These are phyloP conservation scores for Sebastes alutus DNA, from an alignment of 2,797 vertebrate species.

Conservation along the genomic window DNA sequence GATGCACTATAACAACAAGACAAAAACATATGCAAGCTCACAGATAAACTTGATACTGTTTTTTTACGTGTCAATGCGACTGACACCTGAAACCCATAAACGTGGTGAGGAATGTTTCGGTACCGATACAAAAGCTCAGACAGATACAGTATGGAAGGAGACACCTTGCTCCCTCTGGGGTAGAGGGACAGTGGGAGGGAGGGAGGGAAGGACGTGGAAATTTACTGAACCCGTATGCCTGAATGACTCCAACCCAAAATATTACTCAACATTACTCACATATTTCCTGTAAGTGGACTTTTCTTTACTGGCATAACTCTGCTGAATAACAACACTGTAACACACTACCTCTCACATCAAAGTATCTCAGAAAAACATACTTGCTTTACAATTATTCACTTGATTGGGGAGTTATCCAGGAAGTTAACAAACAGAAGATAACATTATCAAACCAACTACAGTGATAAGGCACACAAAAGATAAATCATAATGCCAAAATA, in stretches of 20 bases:
- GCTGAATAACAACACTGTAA: background rate
- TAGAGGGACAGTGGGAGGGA: constrained; percentile 30
- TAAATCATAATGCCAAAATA: background rate
- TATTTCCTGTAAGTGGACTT: constrained; percentile 24
- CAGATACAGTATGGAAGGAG: constrained; percentile 50
- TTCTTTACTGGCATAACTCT: constrained; percentile 23
- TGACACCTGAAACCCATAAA: constrained; percentile 58
- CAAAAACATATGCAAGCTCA: constrained; percentile 35
- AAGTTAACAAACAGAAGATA: constrained; percentile 1
- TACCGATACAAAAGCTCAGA: constrained; percentile 44
- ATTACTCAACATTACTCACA: constrained; percentile 57
- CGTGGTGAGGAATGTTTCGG: constrained; percentile 48
- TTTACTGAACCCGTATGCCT: constrained; percentile 51
- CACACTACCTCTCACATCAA: background rate
- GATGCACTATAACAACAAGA: constrained; percentile 18
- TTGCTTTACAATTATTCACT: background rate
- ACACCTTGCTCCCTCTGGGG: constrained; percentile 63
- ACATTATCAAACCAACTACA: background rate
- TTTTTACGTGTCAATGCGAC: constrained; percentile 24
- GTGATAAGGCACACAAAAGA: background rate
- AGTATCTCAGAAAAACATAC: background rate
- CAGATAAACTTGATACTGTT: constrained; percentile 35
- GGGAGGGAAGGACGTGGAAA: constrained; percentile 55
- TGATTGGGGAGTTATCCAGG: background rate
- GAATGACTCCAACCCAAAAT: constrained; percentile 39